Evolutionary conservation across 2,113 vertebrate species (phyloP), one percentile per base, ranked within the genome.

Genomic region (Pholis gunnellus): DNA sequence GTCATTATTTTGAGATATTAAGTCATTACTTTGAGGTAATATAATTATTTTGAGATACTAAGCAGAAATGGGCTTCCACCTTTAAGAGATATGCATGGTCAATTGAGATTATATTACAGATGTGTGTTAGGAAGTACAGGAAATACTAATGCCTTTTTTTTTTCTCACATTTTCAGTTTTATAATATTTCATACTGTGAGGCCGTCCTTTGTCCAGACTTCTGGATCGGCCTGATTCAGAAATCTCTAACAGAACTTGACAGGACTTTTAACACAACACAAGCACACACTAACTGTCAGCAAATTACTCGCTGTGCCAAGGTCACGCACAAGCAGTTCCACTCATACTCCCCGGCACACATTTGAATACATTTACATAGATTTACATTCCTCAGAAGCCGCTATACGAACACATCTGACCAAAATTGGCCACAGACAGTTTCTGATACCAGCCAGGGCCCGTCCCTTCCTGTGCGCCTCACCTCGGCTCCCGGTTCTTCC

Each of bases 401-500:
- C 65, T 88, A 48, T 3, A 75, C 29, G 86, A 79, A 59, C 52
- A 85, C 76, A 66, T 72, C 27, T 44, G 67, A 85, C 71, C 64
- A 61, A 82, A 44, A 57, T 56, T 77, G 59, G 48, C 65, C 67
- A 59, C 54, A 84, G 73, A 4, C 1, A 73, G 42, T 69, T 63
- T 48, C 61, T 25, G 34, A 77, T 1, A 20, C 31, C 13, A 36
- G 73, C 68, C 61, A 65, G 11, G 63, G 44, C 34, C n/a, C 6
- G 38, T 44, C 10, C 0, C 48, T 38, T 46, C 1, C 15, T 76
- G 10, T 20, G 0, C 72, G 40, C n/a, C 96, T 95, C 90, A 99
- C 98, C 98, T 97, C 29, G 98, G 98, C 88, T 99, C 98, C 50
- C 97, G 94, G 75, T 99, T 99, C 91, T 99, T 99, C 81, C 98